Evolutionary conservation across 2,797 vertebrate species (phyloP).

Genomic region (Triplophysa yarkandensis): DNA sequence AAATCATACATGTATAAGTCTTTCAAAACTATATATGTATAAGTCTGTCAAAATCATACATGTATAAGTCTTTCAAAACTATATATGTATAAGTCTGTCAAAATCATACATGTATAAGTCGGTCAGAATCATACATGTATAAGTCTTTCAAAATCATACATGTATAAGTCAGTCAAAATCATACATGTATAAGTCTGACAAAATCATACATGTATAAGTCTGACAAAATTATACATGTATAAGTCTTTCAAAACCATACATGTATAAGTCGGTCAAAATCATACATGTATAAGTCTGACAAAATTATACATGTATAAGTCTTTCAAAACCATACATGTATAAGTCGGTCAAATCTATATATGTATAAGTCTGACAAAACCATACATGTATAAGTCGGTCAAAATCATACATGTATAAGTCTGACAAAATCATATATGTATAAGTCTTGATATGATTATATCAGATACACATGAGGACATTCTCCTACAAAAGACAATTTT

Average conservation of each 20-base stretch:
- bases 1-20: constrained; percentile 3
- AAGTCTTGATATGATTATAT: constrained; percentile 19
- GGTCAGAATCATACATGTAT: neutral
- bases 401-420: constrained; percentile 3
- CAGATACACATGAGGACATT: neutral
- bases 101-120: constrained; percentile 3
- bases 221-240: constrained; percentile 20
- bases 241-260: neutral
- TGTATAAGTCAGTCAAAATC: constrained; percentile 9
- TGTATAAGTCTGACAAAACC: constrained; percentile 9
- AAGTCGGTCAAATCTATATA: constrained; percentile 4
- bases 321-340: neutral
- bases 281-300: constrained; percentile 16
- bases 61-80: constrained; percentile 11
- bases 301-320: too few relatives aligned
- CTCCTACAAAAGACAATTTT: neutral
- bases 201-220: constrained; percentile 3
- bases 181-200: constrained; percentile 11
- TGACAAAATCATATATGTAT: constrained; percentile 1
- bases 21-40: constrained; percentile 3
- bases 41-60: constrained; percentile 6
- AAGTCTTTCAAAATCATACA: constrained; percentile 9
- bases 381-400: constrained; percentile 10
- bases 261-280: constrained; percentile 9
- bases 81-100: constrained; percentile 12